Conservation (phyloP, 1,140 invertebrate genomes). For the Drosophila subobscura region DNA sequence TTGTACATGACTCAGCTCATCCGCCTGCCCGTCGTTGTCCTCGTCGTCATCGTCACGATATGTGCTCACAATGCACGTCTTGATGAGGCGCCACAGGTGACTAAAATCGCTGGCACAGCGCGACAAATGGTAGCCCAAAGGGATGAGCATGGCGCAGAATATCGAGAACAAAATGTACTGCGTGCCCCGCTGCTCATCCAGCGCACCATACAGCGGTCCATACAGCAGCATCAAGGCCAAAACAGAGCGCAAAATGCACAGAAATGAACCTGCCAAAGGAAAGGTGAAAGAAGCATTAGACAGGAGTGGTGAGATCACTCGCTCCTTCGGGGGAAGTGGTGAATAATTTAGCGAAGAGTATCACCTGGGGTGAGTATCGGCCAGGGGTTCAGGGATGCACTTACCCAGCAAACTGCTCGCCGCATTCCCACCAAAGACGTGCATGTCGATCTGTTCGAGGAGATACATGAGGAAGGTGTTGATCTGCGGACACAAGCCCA, state of each 20-base stretch:
- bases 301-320: too few species aligned
- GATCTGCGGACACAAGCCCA: constrained; percentile 97
- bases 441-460: constrained; percentile 98
- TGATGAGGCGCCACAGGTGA: constrained; percentile 94
- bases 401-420: constrained; percentile 91
- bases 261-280: constrained; percentile 89
- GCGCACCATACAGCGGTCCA: constrained; percentile 94
- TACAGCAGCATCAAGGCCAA: constrained; percentile 92
- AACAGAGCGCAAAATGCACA: constrained; percentile 90
- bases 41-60: constrained; percentile 83
- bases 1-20: constrained; percentile 70
- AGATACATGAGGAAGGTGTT: constrained; percentile 98
- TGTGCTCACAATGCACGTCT: constrained; percentile 84
- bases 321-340: too few species aligned
- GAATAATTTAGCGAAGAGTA: too few species aligned
- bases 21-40: constrained; percentile 5
- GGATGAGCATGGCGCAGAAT: constrained; percentile 94
- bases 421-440: constrained; percentile 98
- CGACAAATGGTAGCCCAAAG: constrained; percentile 96
- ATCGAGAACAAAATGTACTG: constrained; percentile 98
- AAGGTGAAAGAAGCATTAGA: background rate
- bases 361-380: too few species aligned
- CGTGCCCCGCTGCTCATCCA: constrained; percentile 91
- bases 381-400: constrained; percentile 5
- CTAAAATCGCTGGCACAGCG: constrained; percentile 95